A percentile compares a stretch with the other conserved stretches of the same genome.
These are phyloP conservation scores for Chalcosyrphus nemorum DNA, from an alignment of 2,888 invertebrate genomes.

Conservation along the genomic window DNA sequence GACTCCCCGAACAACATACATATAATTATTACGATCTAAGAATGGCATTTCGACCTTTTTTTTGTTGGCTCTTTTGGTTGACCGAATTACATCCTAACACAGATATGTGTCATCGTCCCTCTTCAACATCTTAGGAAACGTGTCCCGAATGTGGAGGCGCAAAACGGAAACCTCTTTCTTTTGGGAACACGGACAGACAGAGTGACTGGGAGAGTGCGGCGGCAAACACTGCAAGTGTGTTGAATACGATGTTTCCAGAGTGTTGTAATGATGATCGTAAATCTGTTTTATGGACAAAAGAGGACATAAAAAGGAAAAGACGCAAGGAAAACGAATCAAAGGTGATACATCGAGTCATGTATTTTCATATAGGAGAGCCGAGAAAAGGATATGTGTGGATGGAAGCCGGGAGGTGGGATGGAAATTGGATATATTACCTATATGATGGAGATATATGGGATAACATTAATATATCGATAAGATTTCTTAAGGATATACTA, in stretches of 20 bases:
- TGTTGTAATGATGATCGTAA: slow-evolving; percentile 73
- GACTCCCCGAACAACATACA: slow-evolving; percentile 44
- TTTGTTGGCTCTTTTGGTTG: neutral
- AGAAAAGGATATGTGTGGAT: neutral
- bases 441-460: slow-evolving; percentile 69
- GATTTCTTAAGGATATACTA: slow-evolving; percentile 54
- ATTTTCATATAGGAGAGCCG: slow-evolving; percentile 38
- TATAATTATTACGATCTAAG: slow-evolving; percentile 62
- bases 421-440: slow-evolving; percentile 64
- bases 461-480: slow-evolving; percentile 69
- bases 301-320: slow-evolving; percentile 63
- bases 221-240: slow-evolving; percentile 16
- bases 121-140: slow-evolving; percentile 40
- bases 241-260: slow-evolving; percentile 54
- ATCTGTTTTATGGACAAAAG: slow-evolving; percentile 72
- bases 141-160: slow-evolving; percentile 32
- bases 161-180: slow-evolving; percentile 6
- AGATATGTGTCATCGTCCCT: slow-evolving; percentile 17
- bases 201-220: slow-evolving; percentile 2
- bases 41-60: slow-evolving; percentile 51
- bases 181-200: neutral
- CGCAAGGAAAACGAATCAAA: slow-evolving; percentile 56
- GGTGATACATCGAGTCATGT: slow-evolving; percentile 66
- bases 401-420: slow-evolving; percentile 22
- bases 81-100: slow-evolving; percentile 45